phyloP scores from a whole-genome alignment of 2,797 vertebrate species.

The Girardinus metallicus region DNA sequence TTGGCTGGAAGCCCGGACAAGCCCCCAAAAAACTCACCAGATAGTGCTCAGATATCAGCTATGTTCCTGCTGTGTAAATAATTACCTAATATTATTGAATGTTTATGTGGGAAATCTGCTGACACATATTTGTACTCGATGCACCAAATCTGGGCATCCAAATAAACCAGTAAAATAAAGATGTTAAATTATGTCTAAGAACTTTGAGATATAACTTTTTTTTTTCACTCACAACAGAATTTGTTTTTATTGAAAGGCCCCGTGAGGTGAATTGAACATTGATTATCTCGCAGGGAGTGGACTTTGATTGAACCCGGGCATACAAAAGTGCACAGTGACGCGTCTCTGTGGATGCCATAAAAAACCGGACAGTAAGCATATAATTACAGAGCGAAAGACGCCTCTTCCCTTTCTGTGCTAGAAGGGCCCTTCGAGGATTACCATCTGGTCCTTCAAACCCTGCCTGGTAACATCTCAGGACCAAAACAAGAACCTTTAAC shows the following conservation, averaged over 20 bases:
- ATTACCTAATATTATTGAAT: conserved; percentile 13
- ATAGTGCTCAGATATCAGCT: conserved; percentile 18
- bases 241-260: conserved; percentile 39
- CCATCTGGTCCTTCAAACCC: conserved; percentile 46
- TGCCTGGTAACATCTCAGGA: conserved; percentile 4
- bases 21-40: conserved; percentile 30
- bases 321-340: conserved; percentile 69
- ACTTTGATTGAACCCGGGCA: conserved; percentile 78
- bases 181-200: background rate
- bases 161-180: background rate
- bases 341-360: conserved; percentile 76
- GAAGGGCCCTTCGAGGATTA: conserved; percentile 57
- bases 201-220: background rate
- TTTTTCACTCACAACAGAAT: background rate
- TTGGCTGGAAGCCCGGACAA: conserved; percentile 53
- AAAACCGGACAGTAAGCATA: conserved; percentile 62
- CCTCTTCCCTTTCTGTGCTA: conserved; percentile 42
- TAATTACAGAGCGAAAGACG: conserved; percentile 69
- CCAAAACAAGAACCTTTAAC: conserved; percentile 19
- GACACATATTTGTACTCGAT: background rate
- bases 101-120: background rate
- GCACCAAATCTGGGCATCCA: background rate
- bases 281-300: conserved; percentile 74
- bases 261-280: conserved; percentile 75
- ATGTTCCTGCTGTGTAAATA: conserved; percentile 23